Evolutionary conservation across 2,888 invertebrate species (phyloP), one percentile per base, ranked within the genome.

Genomic region (Leucoptera coffeella): DNA sequence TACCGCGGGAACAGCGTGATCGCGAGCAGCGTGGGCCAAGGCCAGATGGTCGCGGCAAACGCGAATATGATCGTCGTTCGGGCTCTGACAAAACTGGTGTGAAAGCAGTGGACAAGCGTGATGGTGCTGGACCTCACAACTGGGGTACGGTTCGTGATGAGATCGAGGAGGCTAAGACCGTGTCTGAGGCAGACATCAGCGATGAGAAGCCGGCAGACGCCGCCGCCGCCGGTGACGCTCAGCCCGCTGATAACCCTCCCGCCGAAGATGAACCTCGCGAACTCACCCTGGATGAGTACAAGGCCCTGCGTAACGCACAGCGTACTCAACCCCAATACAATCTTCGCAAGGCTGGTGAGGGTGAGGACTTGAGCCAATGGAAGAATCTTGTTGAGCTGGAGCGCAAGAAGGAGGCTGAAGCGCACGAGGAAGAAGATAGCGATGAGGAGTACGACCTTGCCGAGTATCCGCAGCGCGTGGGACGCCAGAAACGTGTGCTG

Each of bases 141-240:
- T 95, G 95, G 94, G 94, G 94, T 42, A 88, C 87, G 37, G 79
- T 88, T 43, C 88, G 88, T 65, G 93, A 94, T 57, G 89, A 92
- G 42, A 15, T 92, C 43, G 90, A 71, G 27, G 71, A 71, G 17
- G 9, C 17, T 29, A 69, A 67, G 45, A 64, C 67, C 13, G 64
- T 65, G 8, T 65, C 67, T 5, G 71, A 71, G 33, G 65, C 61
- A 14, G 73, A 64, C 27, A 71, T 71, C 12, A 51, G 39, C 10
- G 76, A 80, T 38, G 65, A 71, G 38, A 80, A 80, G 19, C 56
- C 54, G 37, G 32, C 42, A 36, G 67, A 50, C 34, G 65, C 43
- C 38, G 69, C 51, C 30, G 62, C 48, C 29, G 50, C 47, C 22
- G 64, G 43, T 40, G 53, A 45, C 30, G 4, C 34, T 30, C 21